Evolutionary conservation across 2,797 vertebrate genomes (phyloP).

Genomic region (Melanotaenia parkinsoni): DNA sequence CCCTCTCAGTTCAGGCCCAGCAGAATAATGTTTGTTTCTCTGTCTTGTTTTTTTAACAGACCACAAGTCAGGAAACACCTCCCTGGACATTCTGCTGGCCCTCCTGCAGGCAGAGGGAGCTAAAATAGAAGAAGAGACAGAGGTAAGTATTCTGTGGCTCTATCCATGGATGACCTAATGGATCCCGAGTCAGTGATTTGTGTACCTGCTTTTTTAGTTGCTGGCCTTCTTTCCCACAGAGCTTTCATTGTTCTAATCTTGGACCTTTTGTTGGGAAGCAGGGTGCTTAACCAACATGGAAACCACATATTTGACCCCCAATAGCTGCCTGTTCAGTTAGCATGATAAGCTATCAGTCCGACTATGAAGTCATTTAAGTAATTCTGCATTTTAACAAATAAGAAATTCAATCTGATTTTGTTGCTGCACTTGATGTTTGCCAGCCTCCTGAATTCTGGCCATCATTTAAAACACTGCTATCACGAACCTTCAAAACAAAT

Average conservation of each 20-base stretch:
- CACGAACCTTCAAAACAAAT: no score
- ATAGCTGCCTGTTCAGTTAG: neutral
- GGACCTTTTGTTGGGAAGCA: neutral
- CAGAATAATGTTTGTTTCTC: conserved; percentile 14
- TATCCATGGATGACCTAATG: conserved; percentile 29
- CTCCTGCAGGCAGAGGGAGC: conserved; percentile 96
- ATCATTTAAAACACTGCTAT: neutral
- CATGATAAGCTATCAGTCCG: no score
- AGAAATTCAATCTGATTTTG: no score
- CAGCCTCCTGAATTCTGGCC: neutral
- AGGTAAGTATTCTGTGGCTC: conserved; percentile 82
- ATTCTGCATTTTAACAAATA: no score
- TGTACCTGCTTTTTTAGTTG: conserved; percentile 17
- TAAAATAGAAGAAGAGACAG: conserved; percentile 98
- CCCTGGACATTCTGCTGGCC: conserved; percentile 92
- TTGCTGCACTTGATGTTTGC: no score
- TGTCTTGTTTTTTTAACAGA: conserved; percentile 79
- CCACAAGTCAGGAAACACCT: conserved; percentile 88
- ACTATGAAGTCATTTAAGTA: no score
- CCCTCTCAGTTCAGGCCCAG: neutral
- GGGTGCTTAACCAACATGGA: neutral
- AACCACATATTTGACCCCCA: neutral
- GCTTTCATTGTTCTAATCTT: conserved; percentile 17
- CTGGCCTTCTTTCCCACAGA: conserved; percentile 5
- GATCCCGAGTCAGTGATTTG: conserved; percentile 15